phyloP scores from a whole-genome alignment of 2,797 vertebrate species.

The Zalophus californianus region DNA sequence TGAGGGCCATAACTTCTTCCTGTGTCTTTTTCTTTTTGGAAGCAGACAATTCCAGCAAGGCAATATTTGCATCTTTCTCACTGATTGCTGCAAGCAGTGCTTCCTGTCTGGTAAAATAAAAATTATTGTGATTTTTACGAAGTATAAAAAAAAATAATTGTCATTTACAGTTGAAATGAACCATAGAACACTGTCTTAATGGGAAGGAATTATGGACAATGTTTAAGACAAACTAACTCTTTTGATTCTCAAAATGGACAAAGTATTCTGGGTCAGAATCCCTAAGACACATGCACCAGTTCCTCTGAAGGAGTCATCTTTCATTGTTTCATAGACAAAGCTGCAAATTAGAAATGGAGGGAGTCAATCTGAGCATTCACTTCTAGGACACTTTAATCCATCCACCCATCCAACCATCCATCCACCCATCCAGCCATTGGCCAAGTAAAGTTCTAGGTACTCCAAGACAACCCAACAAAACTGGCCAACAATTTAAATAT shows the following conservation, averaged over 20 bases:
- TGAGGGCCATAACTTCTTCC: constrained; percentile 97
- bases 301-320: background rate
- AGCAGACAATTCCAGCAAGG: constrained; percentile 97
- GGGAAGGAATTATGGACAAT: background rate
- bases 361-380: background rate
- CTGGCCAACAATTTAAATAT: background rate
- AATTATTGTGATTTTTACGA: constrained; percentile 65
- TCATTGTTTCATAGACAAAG: background rate
- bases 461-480: background rate
- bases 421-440: background rate
- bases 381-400: background rate
- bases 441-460: background rate
- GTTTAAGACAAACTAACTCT: background rate
- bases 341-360: background rate
- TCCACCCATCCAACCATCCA: background rate
- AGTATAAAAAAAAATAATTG: background rate
- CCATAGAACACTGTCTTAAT: background rate
- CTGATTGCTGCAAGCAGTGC: constrained; percentile 98
- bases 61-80: constrained; percentile 99
- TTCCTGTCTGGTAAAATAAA: constrained; percentile 93
- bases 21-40: constrained; percentile 99
- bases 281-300: background rate
- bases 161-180: background rate
- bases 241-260: background rate
- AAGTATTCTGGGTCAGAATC: background rate